Percentiles rank a stretch among this genome's conserved stretches.
Conservation (phyloP, 2,888 invertebrate genomes). For the Timandra comae region DNA sequence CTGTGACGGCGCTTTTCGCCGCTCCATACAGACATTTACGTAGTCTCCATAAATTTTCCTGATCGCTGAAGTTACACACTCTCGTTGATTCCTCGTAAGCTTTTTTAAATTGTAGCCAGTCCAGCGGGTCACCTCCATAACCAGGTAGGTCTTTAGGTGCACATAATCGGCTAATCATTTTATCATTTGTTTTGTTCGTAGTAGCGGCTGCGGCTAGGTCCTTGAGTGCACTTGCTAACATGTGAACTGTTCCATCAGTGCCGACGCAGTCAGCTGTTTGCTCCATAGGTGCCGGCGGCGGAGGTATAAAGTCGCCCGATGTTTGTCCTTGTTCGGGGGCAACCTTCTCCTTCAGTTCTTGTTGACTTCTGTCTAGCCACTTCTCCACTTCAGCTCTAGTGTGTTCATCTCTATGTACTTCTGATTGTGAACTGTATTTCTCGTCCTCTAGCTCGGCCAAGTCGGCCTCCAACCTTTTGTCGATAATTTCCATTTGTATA, state of each 20-base stretch:
- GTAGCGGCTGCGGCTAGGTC: constrained; percentile 5
- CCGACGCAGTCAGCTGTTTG: constrained; percentile 1
- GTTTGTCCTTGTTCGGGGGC: neutral
- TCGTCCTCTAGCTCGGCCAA: constrained; percentile 8
- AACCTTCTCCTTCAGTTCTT: constrained; percentile 5
- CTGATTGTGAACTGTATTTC: constrained; percentile 4
- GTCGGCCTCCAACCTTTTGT: constrained; percentile 12
- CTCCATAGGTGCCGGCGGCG: neutral
- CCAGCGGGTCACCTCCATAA: constrained; percentile 15
- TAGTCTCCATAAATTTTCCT: constrained; percentile 16
- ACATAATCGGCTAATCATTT: constrained; percentile 2
- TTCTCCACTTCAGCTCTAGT: constrained; percentile 3
- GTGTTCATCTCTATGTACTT: neutral
- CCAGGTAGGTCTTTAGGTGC: constrained; percentile 4
- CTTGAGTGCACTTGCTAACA: constrained; percentile 6
- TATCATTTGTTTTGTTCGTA: constrained; percentile 1
- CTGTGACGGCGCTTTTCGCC: constrained; percentile 13
- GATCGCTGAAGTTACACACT: constrained; percentile 12
- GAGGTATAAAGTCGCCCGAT: too few species aligned
- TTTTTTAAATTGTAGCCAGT: constrained; percentile 13
- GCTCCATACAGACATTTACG: constrained; percentile 13
- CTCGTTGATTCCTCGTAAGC: constrained; percentile 12
- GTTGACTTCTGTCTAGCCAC: constrained; percentile 6
- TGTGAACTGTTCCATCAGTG: constrained; percentile 3
- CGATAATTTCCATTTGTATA: constrained; percentile 6